Evolutionary conservation across 2,797 vertebrate genomes (phyloP), one percentile per base, ranked within the genome.

Genomic region (Liparis tanakae): DNA sequence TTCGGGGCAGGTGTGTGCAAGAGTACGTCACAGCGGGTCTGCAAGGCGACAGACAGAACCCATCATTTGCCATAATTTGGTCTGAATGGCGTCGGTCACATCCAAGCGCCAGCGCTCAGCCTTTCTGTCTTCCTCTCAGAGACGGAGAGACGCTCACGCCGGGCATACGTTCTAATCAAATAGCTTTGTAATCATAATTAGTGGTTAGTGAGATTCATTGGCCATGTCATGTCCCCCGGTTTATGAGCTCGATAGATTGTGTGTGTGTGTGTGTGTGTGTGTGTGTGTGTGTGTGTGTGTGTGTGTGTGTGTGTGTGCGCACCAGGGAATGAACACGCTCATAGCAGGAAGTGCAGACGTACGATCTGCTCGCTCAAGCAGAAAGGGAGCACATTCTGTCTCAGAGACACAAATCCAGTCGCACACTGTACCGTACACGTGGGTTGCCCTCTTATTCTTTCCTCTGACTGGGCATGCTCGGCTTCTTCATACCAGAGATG

Each of bases 101-200:
- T 79, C 25, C 3, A 3, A 43, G 48, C 67, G 72, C 22, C 72
- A 62, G 3, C 22, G 36, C 18, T 7, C 34, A 74, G 71, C 34
- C 78, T 81, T 76, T 86, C 63, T 57, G 36, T 65, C 57, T n/a
- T 54, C 63, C 25, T 74, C 43, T 53, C 50, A 25, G 36, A 77
- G 20, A 83, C 63, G 66, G 51, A 65, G 67, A 70, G 46, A 73
- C 8, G 33, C 62, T 79, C 59, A 67, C 54, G 8, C 76, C 69
- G 81, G 70, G 51, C 63, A 18, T 41, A 70, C 72, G 75, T 58
- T 71, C 51, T 78, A 76, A 90, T 91, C 87, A 85, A 74, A 86
- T 70, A 74, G 61, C 80, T 84, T 86, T 90, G 81, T 85, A 30
- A 72, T 87, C 82, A 85, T 82, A 87, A 87, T 86, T 69, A 85